These are phyloP conservation scores for Rhombomys opimus DNA, from an alignment of 2,113 vertebrate genomes.

Conservation along the genomic window DNA sequence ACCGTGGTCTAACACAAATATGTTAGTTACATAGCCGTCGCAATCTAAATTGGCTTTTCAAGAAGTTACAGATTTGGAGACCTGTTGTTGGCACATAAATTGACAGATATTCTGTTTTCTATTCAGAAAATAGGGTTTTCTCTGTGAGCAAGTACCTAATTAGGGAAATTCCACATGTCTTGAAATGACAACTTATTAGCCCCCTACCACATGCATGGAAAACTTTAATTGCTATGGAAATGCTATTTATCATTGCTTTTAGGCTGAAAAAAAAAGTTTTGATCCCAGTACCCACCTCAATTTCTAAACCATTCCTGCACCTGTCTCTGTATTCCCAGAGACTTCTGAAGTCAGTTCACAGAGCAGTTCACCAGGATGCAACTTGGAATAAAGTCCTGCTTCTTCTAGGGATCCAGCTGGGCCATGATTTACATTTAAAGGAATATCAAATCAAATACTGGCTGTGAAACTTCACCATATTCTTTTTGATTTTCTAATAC, in stretches of 20 bases:
- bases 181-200: slow-evolving; percentile 20
- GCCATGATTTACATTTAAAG: slow-evolving; percentile 66
- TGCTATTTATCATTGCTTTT: background rate
- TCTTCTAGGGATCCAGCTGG: slow-evolving; percentile 21
- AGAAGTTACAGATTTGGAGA: slow-evolving; percentile 27
- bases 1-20: slow-evolving; percentile 7
- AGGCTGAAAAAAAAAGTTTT: slow-evolving; percentile 1
- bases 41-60: slow-evolving; percentile 46
- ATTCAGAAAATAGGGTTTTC: slow-evolving; percentile 50
- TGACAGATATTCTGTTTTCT: background rate
- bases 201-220: background rate
- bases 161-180: slow-evolving; percentile 51
- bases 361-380: background rate
- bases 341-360: slow-evolving; percentile 58
- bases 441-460: slow-evolving; percentile 47
- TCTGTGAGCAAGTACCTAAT: slow-evolving; percentile 8
- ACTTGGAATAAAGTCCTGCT: background rate
- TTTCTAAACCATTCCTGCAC: background rate
- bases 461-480: slow-evolving; percentile 32
- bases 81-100: background rate
- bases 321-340: slow-evolving; percentile 15
- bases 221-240: slow-evolving; percentile 41
- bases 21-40: slow-evolving; percentile 12
- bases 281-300: background rate
- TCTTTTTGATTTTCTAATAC: slow-evolving; percentile 63